Base-by-base conservation (phyloP, 1,140 invertebrate species). In the Heliconius melpomene region DNA sequence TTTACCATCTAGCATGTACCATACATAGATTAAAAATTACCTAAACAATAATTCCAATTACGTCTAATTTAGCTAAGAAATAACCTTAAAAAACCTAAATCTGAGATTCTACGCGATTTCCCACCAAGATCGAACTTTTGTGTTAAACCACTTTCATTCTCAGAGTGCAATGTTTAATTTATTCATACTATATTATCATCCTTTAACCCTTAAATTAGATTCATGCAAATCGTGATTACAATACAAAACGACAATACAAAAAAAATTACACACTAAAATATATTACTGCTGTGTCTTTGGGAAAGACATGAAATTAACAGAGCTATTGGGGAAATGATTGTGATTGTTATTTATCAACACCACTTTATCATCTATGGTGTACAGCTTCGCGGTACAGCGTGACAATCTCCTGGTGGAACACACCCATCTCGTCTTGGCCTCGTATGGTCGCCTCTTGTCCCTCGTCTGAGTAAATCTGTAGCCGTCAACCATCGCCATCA, bases 371-470 rank as follows among this genome's bases (percentile, higher is more conserved):
- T 66, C 52, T 18, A 74, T 46, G 13, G 77, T 79, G 77, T 79
- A 73, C 7, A 79, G 9, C 2, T 72, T 72, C 16, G 72, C 77
- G n/a, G 57, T 74, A 32, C 77, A 79, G 16, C 54, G 72, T 0
- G 60, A 38, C 32, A 54, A n/a, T 54, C 72, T 54, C n/a, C 72
- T 60, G 32, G 72, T 74, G 8, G 72, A 82, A n/a, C 80, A 79
- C 9, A 18, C 50, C 73, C 38, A 75, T 72, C 46, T 72, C 7
- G 26, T 54, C 50, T 32, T 66, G 6, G 23, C 23, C 2, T 66
- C 60, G 60, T 6, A 66, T 5, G 60, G 60, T 11, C 60, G 60
- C 6, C 60, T 23, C 13, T 66, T 66, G 60, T 66, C 60, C 26
- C 60, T 66, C 23, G 60, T 66, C 26, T 66, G 60, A 11, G 60